phyloP scores from a whole-genome alignment of 2,888 invertebrate species.

The Drosophila quasianomalipes region DNA sequence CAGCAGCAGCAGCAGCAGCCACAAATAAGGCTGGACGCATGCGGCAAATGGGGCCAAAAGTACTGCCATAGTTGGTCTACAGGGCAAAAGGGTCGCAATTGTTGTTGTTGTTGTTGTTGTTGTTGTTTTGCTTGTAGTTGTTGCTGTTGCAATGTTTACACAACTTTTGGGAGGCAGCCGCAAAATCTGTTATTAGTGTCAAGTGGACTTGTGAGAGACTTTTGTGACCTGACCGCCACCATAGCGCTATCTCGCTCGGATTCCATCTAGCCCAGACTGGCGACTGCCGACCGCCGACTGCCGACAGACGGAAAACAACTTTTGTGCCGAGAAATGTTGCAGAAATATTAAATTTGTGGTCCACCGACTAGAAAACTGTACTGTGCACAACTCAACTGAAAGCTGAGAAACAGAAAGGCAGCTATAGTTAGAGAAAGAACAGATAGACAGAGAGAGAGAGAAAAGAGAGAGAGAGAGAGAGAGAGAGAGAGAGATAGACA shows the following conservation, averaged over 20 bases:
- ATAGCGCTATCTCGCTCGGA: constrained; percentile 1
- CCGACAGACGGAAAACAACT: constrained; percentile 20
- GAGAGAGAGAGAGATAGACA: too few species aligned
- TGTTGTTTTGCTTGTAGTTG: constrained; percentile 1
- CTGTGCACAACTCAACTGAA: constrained; percentile 11
- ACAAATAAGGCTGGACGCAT: constrained; percentile 58
- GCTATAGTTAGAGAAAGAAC: neutral
- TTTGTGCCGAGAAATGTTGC: constrained; percentile 39
- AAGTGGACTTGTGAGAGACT: constrained; percentile 75
- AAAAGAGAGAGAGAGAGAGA: neutral
- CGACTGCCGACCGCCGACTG: neutral
- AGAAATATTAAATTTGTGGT: constrained; percentile 55
- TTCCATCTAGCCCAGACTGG: neutral
- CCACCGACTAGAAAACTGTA: constrained; percentile 14
- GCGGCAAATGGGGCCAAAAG: constrained; percentile 10
- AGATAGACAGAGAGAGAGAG: neutral
- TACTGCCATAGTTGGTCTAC: neutral
- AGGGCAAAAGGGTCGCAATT: constrained; percentile 14
- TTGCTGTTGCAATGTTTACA: constrained; percentile 64
- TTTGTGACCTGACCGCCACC: constrained; percentile 65
- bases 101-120: neutral
- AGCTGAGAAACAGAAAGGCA: neutral
- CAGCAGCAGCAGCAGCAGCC: constrained; percentile 48
- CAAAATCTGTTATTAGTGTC: constrained; percentile 79
- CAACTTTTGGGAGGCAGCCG: constrained; percentile 72